Evolutionary conservation across 2,797 vertebrate species (phyloP).

Genomic region (Lates japonicus): DNA sequence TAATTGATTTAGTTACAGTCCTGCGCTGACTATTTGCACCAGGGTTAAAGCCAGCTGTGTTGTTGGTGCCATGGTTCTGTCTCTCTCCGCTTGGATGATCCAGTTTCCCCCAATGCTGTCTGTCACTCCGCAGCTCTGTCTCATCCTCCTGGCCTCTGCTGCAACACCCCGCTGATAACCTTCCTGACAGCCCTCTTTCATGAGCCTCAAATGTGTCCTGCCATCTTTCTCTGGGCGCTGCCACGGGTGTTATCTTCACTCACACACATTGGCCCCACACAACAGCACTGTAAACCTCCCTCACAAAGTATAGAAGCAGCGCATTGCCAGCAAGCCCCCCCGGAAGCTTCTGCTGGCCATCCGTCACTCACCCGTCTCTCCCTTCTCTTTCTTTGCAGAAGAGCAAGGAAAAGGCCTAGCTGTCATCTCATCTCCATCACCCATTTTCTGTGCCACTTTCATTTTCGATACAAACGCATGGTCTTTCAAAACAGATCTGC

Average conservation of each 20-base stretch:
- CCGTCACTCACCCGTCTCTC: conserved; percentile 47
- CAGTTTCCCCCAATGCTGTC: conserved; percentile 33
- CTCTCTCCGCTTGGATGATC: conserved; percentile 45
- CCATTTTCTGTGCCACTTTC: conserved; percentile 46
- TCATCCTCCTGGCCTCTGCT: conserved; percentile 59
- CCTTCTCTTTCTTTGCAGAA: conserved; percentile 27
- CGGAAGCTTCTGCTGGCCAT: conserved; percentile 46
- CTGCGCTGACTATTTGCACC: conserved; percentile 35
- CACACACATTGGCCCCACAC: conserved; percentile 79
- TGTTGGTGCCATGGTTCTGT: conserved; percentile 31
- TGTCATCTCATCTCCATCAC: conserved; percentile 62
- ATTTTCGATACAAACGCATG: conserved; percentile 40
- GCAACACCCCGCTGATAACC: conserved; percentile 76
- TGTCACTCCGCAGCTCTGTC: conserved; percentile 42
- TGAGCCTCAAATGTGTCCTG: conserved; percentile 69
- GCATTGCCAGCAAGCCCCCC: conserved; percentile 30
- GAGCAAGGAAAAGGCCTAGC: conserved; percentile 22
- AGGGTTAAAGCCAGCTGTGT: conserved; percentile 64
- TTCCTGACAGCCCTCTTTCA: conserved; percentile 79
- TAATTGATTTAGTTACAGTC: conserved; percentile 74
- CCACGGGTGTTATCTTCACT: conserved; percentile 82
- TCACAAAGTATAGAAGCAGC: conserved; percentile 26
- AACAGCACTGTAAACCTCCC: conserved; percentile 56
- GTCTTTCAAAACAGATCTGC: conserved; percentile 47
- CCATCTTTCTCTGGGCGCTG: conserved; percentile 66